Evolutionary conservation across 2,888 invertebrate genomes (phyloP).

Genomic region (Lamellibrachia columna): DNA sequence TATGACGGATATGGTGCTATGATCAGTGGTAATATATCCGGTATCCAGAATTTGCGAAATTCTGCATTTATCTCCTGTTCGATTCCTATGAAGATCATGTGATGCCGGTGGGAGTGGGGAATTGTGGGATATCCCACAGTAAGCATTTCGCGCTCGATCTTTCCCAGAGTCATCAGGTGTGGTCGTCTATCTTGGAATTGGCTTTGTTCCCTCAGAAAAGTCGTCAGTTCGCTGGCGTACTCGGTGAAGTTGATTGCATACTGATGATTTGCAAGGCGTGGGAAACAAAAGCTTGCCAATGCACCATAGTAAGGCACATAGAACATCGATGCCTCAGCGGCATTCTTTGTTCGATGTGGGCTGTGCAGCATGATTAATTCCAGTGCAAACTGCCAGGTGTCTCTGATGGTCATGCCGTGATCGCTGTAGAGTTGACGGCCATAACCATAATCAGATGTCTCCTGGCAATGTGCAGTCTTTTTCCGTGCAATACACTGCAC

Average conservation of each 20-base stretch:
- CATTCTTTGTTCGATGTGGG: slow-evolving; percentile 43
- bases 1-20: slow-evolving; percentile 56
- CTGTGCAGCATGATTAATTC: slow-evolving; percentile 48
- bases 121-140: slow-evolving; percentile 44
- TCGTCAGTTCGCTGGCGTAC: neutral
- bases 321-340: slow-evolving; percentile 45
- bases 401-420: slow-evolving; percentile 18
- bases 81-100: slow-evolving; percentile 48
- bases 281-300: slow-evolving; percentile 39
- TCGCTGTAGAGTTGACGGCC: slow-evolving; percentile 26
- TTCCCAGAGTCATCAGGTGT: slow-evolving; percentile 41
- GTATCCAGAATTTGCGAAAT: neutral
- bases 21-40: slow-evolving; percentile 38
- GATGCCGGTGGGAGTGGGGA: slow-evolving; percentile 35
- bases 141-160: slow-evolving; percentile 49
- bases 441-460: slow-evolving; percentile 22
- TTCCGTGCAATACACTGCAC: slow-evolving; percentile 25
- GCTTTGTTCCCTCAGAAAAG: neutral
- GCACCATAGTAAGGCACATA: slow-evolving; percentile 51
- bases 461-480: neutral
- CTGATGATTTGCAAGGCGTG: neutral
- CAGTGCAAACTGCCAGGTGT: slow-evolving; percentile 44
- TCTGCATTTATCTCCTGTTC: slow-evolving; percentile 42
- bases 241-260: neutral
- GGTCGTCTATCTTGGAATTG: neutral